These are phyloP conservation scores for Babyrousa celebensis DNA, from an alignment of 2,797 vertebrate species.

Conservation along the genomic window DNA sequence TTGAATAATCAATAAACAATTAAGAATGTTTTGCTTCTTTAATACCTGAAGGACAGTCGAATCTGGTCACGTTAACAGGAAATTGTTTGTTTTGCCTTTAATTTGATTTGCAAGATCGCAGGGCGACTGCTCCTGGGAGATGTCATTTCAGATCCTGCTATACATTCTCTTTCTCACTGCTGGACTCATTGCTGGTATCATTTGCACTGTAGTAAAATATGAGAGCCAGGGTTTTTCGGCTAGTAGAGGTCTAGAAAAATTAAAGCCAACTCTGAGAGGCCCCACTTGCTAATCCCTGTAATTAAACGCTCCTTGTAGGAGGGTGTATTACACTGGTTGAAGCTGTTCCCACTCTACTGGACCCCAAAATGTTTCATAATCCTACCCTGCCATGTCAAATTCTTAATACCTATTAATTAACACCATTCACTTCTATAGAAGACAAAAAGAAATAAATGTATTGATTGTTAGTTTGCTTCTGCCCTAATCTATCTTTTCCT, in stretches of 20 bases:
- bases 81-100: no score
- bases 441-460: conserved; percentile 79
- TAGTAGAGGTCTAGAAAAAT: conserved; percentile 72
- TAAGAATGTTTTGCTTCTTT: not conserved
- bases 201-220: not conserved
- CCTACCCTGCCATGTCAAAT: conserved; percentile 87
- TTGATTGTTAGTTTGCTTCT: conserved; percentile 75
- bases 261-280: conserved; percentile 81
- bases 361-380: conserved; percentile 90
- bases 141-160: no score
- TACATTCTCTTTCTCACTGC: not conserved
- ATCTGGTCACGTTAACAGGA: not conserved
- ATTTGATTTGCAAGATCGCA: no score
- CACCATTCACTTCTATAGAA: conserved; percentile 89
- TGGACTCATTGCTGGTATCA: not conserved
- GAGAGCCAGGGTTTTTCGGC: not conserved
- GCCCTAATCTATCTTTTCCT: conserved; percentile 60
- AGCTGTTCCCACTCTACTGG: conserved; percentile 86
- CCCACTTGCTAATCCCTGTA: conserved; percentile 87
- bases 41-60: not conserved
- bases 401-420: conserved; percentile 90
- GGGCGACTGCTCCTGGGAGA: no score
- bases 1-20: not conserved
- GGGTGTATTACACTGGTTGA: conserved; percentile 89
- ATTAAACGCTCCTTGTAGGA: conserved; percentile 90